Conservation (phyloP, 2,113 vertebrate species). For the Crotalus viridis region DNA sequence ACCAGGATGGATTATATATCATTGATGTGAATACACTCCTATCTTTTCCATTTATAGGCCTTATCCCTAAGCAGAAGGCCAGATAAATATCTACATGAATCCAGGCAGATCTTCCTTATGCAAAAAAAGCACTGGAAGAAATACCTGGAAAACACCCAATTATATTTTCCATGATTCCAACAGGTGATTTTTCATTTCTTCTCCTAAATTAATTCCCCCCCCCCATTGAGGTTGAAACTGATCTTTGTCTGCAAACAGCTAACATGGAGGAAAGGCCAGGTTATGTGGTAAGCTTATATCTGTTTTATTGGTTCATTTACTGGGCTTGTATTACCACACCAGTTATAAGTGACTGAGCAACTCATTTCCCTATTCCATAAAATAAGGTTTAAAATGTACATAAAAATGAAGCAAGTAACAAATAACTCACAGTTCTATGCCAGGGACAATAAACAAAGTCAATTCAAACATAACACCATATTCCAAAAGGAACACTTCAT, state of each 20-base stretch:
- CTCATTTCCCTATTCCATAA: neutral
- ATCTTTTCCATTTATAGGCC: neutral
- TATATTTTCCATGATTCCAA: neutral
- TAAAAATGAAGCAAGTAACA: neutral
- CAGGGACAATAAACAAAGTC: neutral
- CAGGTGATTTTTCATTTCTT: neutral
- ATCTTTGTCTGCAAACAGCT: neutral
- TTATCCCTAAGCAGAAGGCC: neutral
- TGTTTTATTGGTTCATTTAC: neutral
- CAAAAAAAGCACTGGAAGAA: neutral
- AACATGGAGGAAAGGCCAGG: neutral
- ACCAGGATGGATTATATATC: neutral
- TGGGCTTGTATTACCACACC: neutral
- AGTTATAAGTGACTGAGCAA: neutral
- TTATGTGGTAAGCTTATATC: neutral
- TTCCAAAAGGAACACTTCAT: neutral
- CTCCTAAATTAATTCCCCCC: neutral
- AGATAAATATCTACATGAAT: neutral
- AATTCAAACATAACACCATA: neutral
- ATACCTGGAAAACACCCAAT: neutral
- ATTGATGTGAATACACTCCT: neutral
- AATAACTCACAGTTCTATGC: neutral
- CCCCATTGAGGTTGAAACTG: neutral
- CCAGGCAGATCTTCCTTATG: neutral
- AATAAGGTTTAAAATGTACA: neutral